A percentile compares a stretch with the other conserved stretches of the same genome.
These are phyloP conservation scores for Triplophysa tibetana DNA, from an alignment of 2,113 vertebrate species.

Conservation along the genomic window DNA sequence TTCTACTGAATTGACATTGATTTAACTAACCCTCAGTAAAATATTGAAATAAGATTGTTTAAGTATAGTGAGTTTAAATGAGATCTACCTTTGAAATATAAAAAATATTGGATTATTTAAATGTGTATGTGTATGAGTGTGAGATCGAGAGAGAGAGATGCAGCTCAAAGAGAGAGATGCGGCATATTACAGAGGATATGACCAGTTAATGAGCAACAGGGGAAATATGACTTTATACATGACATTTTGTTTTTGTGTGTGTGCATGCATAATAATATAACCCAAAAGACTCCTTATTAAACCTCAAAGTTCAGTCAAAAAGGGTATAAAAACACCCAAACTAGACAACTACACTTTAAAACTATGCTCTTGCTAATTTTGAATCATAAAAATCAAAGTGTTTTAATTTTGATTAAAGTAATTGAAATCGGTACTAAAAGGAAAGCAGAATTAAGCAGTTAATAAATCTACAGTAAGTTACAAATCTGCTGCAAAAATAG, in stretches of 20 bases:
- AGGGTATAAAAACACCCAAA: neutral
- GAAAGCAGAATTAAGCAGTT: no score
- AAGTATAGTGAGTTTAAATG: no score
- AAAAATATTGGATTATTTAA: no score
- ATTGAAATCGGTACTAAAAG: no score
- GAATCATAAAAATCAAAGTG: no score
- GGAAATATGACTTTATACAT: slow-evolving; percentile 24
- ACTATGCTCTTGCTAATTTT: no score
- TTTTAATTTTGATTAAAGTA: no score
- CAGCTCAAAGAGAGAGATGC: neutral
- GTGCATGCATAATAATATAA: slow-evolving; percentile 8
- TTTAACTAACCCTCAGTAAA: neutral
- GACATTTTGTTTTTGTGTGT: slow-evolving; percentile 19
- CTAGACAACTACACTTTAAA: neutral
- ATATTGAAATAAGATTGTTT: neutral
- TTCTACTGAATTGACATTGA: neutral
- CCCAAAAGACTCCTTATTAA: slow-evolving; percentile 11
- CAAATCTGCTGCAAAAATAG: no score
- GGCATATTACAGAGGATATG: slow-evolving; percentile 3
- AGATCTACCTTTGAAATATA: no score
- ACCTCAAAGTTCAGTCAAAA: neutral
- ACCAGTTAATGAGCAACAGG: slow-evolving; percentile 34
- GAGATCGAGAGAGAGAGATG: neutral
- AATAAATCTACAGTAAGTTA: no score
- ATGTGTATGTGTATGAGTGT: neutral